Evolutionary conservation across 2,888 invertebrate species (phyloP).

Genomic region (Drosophila antonietae): DNA sequence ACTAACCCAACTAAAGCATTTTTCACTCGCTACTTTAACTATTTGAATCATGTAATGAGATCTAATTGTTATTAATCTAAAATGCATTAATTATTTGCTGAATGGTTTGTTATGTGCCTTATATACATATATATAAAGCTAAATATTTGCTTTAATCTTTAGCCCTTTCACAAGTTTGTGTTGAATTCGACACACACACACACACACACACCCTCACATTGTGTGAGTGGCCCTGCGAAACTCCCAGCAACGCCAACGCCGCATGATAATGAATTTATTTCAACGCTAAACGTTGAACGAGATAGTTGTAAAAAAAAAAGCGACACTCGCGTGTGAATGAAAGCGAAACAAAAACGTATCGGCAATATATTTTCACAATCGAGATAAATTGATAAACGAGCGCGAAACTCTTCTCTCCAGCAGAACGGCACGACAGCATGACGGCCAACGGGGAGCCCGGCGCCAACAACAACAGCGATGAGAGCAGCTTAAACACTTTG

Average conservation of each 20-base stretch:
- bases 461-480: conserved; percentile 50
- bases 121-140: conserved; percentile 31
- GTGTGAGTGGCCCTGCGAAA: conserved; percentile 34
- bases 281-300: conserved; percentile 78
- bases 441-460: conserved; percentile 64
- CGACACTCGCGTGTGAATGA: conserved; percentile 1
- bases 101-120: conserved; percentile 26
- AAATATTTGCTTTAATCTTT: conserved; percentile 74
- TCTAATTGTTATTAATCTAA: conserved; percentile 13
- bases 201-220: conserved; percentile 7
- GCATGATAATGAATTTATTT: conserved; percentile 76
- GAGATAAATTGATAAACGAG: conserved; percentile 21
- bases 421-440: conserved; percentile 47
- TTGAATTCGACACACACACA: conserved; percentile 45
- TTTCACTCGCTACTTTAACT: not conserved
- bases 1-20: not conserved
- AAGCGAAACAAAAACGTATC: not conserved
- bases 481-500: conserved; percentile 20
- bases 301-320: conserved; percentile 72
- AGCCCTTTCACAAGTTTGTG: conserved; percentile 65
- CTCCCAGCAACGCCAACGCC: conserved; percentile 48
- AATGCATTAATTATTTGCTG: conserved; percentile 38
- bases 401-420: conserved; percentile 6
- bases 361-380: conserved; percentile 1
- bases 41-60: not conserved